A percentile compares a stretch with the other conserved stretches of the same genome.
Conservation (phyloP, 2,888 invertebrate species). For the Geophilus truncorum region DNA sequence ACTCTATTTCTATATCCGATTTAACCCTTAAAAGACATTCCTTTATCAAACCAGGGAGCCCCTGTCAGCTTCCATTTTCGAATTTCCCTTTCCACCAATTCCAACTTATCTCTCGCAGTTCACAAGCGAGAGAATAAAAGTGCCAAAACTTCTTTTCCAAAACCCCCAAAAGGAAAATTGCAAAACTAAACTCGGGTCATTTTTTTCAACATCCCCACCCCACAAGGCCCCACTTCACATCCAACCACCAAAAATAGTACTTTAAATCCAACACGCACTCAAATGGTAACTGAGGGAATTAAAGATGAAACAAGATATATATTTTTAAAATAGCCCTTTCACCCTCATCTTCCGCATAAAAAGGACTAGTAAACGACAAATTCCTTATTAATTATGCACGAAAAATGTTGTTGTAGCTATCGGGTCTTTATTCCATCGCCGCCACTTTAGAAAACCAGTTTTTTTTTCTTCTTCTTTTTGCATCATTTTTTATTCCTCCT, state of each 20-base stretch:
- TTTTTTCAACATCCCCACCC: background rate
- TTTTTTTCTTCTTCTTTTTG: background rate
- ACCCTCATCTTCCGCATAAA: too few relatives aligned
- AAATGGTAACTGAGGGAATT: background rate
- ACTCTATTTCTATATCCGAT: too few relatives aligned
- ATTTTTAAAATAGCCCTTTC: too few relatives aligned
- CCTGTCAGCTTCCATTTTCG: background rate
- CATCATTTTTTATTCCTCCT: background rate
- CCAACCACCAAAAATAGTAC: background rate
- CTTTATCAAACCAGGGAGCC: background rate
- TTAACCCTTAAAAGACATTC: background rate
- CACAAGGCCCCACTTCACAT: background rate
- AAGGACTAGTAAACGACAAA: background rate
- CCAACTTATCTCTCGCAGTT: background rate
- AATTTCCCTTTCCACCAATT: conserved; percentile 12
- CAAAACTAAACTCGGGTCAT: background rate
- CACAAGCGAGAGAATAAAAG: background rate
- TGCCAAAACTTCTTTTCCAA: background rate
- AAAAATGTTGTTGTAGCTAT: background rate
- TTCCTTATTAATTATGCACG: background rate
- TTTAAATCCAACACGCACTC: background rate
- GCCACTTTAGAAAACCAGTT: background rate
- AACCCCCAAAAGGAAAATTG: background rate
- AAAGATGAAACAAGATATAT: background rate
- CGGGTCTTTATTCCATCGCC: background rate